phyloP scores from a whole-genome alignment of 2,797 vertebrate species.

The Pangasius sanitwongsei region DNA sequence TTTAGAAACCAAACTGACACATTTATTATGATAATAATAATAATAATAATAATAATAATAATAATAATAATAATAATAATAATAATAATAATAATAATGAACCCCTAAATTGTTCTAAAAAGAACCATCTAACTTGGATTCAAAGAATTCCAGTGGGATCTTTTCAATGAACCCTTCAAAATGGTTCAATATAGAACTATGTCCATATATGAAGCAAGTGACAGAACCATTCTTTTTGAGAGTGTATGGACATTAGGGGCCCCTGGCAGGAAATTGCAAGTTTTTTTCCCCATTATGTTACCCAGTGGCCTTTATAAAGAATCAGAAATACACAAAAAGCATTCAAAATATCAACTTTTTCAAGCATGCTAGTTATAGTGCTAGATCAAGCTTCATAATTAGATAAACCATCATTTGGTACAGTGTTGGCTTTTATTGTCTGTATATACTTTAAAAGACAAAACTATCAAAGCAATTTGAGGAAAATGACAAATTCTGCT shows the following conservation, averaged over 20 bases:
- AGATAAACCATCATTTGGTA: neutral
- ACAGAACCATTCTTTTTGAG: too few species aligned
- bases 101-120: too few species aligned
- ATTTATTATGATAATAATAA: too few species aligned
- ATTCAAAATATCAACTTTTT: neutral
- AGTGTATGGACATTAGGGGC: neutral
- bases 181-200: too few species aligned
- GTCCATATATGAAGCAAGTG: too few species aligned
- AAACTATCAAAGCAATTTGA: neutral
- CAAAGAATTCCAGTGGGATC: too few species aligned
- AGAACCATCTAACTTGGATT: too few species aligned
- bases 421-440: neutral
- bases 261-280: neutral
- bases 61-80: too few species aligned
- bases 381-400: neutral
- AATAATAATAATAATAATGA: too few species aligned
- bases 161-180: too few species aligned
- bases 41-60: too few species aligned
- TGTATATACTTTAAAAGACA: neutral
- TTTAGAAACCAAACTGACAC: too few species aligned
- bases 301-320: neutral
- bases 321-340: neutral
- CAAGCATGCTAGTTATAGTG: neutral
- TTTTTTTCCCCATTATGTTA: neutral
- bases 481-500: neutral